Base-by-base conservation (phyloP, 1,140 invertebrate species). In the Cheumatopsyche charites region DNA sequence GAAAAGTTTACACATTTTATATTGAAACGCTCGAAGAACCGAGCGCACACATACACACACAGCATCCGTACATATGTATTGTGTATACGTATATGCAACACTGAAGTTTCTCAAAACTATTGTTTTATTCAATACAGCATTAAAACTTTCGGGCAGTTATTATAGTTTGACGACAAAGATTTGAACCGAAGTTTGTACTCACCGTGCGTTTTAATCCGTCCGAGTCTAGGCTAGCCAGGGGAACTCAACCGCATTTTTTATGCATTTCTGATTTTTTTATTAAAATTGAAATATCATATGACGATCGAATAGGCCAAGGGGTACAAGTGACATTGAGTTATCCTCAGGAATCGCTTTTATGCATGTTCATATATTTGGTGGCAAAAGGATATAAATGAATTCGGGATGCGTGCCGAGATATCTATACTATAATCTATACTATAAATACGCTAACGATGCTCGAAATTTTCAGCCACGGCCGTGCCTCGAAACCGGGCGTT, bases 91-190 rank as follows among this genome's bases (percentile, higher is more conserved):
- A 36, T 36, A 36, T 58, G 21, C 12, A 58, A 19, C 23, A 23
- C 4, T 1, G 55, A 58, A 58, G 17, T 58, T 58, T 58, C 12
- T 17, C 21, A 58, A 58, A 58, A 58, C 55, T 58, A 58, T 58
- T 58, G 55, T 58, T 58, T 58, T 58, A 58, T 58, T 58, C 55
- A 58, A 58, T 58, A 58, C 55, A 58, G 55, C 55, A 58, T 58
- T 58, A 58, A 58, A 58, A 58, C 55, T 58, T 58, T 26, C 23
- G 55, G 55, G 55, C 55, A 58, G 55, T 58, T 58, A 58, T 58
- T 58, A 58, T 58, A 58, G 55, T 58, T 58, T 58, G 55, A 58
- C 55, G 55, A 19, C 21, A 19, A 58, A 58, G 55, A 58, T 58
- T 58, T 58, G 21, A 58, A 19, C 55, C 23, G 21, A 58, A 58